Conservation (phyloP, 2,113 vertebrate species). For the Condylura cristata region DNA sequence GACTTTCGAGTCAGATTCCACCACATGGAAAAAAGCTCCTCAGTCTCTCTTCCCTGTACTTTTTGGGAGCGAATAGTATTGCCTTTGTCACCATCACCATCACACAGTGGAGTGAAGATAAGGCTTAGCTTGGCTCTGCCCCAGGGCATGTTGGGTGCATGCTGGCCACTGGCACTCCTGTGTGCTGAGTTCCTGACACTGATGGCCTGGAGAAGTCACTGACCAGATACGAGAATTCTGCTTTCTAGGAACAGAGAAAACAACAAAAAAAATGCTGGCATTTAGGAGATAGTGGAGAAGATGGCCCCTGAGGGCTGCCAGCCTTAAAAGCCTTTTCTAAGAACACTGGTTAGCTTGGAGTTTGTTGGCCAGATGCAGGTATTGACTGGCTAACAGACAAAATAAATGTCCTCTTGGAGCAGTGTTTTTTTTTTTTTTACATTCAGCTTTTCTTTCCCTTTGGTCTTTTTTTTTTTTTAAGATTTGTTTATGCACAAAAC, state of each 20-base stretch:
- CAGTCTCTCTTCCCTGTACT: neutral
- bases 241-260: neutral
- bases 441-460: neutral
- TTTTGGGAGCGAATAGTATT: neutral
- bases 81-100: neutral
- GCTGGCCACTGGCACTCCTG: neutral
- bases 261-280: neutral
- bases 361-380: neutral
- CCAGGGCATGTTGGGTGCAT: neutral
- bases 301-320: neutral
- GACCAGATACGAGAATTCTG: neutral
- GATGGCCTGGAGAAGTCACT: neutral
- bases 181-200: neutral
- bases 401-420: neutral
- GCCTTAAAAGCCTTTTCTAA: neutral
- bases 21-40: too few species aligned
- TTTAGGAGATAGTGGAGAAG: neutral
- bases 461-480: neutral
- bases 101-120: neutral
- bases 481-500: too few species aligned
- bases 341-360: neutral
- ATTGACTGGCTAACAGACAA: neutral
- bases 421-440: neutral
- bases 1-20: neutral
- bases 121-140: neutral